These are phyloP conservation scores for Oceanodroma tethys DNA, from an alignment of 2,113 vertebrate genomes.

Conservation along the genomic window DNA sequence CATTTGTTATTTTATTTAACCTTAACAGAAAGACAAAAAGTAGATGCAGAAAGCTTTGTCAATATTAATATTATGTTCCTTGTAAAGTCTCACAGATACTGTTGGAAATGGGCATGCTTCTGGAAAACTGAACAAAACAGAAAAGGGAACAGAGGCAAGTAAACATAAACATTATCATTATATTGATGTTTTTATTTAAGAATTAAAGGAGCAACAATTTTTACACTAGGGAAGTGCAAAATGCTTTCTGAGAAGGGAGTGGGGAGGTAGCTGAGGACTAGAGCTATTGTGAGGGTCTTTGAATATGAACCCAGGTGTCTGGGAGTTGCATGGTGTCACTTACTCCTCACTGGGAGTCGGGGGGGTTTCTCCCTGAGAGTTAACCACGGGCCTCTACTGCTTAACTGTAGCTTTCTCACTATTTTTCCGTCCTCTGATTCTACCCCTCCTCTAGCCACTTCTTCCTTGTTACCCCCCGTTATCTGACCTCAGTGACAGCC, in stretches of 20 bases:
- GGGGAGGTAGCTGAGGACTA: not conserved
- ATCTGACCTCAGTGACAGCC: not conserved
- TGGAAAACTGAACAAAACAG: not conserved
- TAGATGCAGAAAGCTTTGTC: not conserved
- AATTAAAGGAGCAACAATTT: not conserved
- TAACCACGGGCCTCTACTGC: not conserved
- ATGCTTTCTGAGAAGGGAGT: not conserved
- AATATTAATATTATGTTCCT: not conserved
- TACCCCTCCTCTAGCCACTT: not conserved
- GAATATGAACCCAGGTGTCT: not conserved
- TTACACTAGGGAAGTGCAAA: not conserved
- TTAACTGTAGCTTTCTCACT: not conserved
- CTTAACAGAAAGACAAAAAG: not conserved
- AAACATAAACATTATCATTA: not conserved
- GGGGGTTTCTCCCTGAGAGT: not conserved
- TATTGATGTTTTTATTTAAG: not conserved
- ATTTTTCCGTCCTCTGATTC: not conserved
- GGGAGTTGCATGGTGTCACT: not conserved
- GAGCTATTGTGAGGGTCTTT: not conserved
- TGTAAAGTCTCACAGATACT: not conserved
- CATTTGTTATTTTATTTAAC: not conserved
- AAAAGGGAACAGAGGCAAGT: not conserved
- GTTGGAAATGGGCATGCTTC: not conserved
- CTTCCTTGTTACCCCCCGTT: not conserved
- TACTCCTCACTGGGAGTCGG: not conserved